These are phyloP conservation scores for Heterotis niloticus DNA, from an alignment of 2,113 vertebrate species.

Conservation along the genomic window DNA sequence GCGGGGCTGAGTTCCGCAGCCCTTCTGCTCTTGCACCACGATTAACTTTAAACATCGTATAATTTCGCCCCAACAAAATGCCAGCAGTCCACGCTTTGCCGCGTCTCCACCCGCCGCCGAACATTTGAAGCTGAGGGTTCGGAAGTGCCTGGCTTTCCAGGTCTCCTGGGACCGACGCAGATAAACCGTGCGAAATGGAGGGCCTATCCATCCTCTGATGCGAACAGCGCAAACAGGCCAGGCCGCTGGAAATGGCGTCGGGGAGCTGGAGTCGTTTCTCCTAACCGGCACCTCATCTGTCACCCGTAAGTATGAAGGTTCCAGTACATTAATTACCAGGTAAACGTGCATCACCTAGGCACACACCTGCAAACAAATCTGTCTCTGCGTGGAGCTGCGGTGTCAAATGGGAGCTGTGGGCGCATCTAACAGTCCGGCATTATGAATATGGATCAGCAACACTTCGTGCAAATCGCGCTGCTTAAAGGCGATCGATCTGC, in stretches of 20 bases:
- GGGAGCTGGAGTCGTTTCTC: background rate
- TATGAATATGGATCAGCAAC: too few relatives aligned
- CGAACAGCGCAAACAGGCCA: too few relatives aligned
- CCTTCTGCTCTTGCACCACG: too few relatives aligned
- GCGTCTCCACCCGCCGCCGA: too few relatives aligned
- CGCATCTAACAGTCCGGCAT: background rate
- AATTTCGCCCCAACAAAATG: background rate
- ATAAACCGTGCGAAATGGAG: too few relatives aligned
- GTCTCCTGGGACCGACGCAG: background rate
- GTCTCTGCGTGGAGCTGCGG: background rate
- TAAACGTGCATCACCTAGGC: background rate
- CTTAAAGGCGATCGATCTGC: too few relatives aligned
- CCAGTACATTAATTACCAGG: background rate
- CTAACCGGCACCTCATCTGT: background rate
- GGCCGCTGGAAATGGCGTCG: too few relatives aligned
- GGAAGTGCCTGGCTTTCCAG: background rate
- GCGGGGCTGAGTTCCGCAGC: too few relatives aligned
- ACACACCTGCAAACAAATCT: background rate
- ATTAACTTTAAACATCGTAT: conserved; percentile 2
- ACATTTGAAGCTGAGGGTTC: background rate
- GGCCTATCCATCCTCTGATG: too few relatives aligned
- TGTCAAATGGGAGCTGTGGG: background rate
- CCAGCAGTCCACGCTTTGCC: background rate
- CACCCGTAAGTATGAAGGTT: background rate
- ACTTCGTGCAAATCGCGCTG: too few relatives aligned